Percentiles rank a stretch among this genome's conserved stretches.
These are phyloP conservation scores for Bagarius yarrelli DNA, from an alignment of 2,113 vertebrate species.

Conservation along the genomic window DNA sequence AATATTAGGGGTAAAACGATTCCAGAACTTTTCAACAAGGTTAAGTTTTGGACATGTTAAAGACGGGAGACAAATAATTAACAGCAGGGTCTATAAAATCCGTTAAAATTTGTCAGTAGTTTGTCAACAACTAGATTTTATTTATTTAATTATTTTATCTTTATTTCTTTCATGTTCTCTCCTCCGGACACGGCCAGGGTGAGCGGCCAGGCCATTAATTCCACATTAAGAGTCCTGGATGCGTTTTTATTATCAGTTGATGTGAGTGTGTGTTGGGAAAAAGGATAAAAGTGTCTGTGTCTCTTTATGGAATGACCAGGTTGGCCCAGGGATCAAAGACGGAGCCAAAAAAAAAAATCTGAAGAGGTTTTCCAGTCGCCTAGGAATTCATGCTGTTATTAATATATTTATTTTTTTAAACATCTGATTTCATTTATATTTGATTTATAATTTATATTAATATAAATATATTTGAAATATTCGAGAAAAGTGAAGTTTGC, in stretches of 20 bases:
- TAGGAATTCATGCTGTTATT: neutral
- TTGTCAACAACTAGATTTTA: neutral
- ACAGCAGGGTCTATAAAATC: too few species aligned
- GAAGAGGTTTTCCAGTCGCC: neutral
- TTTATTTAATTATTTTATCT: neutral
- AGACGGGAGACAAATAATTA: neutral
- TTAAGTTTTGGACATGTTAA: too few species aligned
- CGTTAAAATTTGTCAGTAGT: neutral
- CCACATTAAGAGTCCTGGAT: constrained; percentile 2
- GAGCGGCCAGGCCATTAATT: constrained; percentile 14
- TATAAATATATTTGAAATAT: too few species aligned
- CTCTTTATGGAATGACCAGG: neutral
- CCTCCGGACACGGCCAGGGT: neutral
- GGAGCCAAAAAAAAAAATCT: neutral
- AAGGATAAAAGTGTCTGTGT: neutral
- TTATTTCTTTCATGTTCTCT: neutral
- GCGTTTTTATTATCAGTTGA: neutral
- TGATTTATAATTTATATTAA: too few species aligned
- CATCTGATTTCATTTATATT: neutral
- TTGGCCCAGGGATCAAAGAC: neutral
- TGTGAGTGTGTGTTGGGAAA: constrained; percentile 3
- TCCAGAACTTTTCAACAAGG: neutral
- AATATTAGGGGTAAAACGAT: too few species aligned
- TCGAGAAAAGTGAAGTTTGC: too few species aligned
- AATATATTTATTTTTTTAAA: neutral